These are phyloP conservation scores for Psilopogon haemacephalus DNA, from an alignment of 2,113 vertebrate genomes.

Conservation along the genomic window DNA sequence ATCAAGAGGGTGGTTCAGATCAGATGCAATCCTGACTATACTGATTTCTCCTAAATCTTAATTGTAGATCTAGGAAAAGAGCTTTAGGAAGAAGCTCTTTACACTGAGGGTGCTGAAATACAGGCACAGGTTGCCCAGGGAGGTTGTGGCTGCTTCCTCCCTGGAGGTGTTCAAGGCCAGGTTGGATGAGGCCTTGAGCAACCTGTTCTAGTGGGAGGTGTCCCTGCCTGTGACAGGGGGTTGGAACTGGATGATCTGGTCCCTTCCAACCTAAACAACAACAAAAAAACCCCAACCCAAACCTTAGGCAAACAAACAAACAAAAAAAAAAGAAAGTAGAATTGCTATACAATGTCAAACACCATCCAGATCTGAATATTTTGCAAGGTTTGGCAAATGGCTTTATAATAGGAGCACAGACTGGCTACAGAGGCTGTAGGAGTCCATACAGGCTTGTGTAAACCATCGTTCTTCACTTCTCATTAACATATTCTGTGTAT, in stretches of 20 bases:
- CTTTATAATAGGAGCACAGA: neutral
- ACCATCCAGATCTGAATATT: neutral
- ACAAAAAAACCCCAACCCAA: no score
- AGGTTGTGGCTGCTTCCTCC: no score
- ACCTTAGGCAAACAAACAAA: no score
- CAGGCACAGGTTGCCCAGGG: no score
- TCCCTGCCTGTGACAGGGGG: no score
- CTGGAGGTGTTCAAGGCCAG: no score
- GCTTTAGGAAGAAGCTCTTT: no score
- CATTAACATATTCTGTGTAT: neutral
- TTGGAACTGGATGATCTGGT: no score
- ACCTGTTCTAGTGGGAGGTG: no score
- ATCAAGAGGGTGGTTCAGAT: neutral
- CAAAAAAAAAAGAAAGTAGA: neutral
- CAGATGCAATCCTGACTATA: fast-evolving
- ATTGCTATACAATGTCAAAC: neutral
- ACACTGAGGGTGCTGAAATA: no score
- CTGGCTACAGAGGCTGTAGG: neutral
- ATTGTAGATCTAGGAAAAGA: neutral
- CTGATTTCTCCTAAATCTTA: neutral
- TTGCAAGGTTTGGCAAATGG: neutral
- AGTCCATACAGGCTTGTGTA: neutral
- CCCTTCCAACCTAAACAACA: no score
- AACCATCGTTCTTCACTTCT: neutral
- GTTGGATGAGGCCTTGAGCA: no score